These are phyloP conservation scores for Micromesistius poutassou DNA, from an alignment of 2,797 vertebrate genomes.

Conservation along the genomic window DNA sequence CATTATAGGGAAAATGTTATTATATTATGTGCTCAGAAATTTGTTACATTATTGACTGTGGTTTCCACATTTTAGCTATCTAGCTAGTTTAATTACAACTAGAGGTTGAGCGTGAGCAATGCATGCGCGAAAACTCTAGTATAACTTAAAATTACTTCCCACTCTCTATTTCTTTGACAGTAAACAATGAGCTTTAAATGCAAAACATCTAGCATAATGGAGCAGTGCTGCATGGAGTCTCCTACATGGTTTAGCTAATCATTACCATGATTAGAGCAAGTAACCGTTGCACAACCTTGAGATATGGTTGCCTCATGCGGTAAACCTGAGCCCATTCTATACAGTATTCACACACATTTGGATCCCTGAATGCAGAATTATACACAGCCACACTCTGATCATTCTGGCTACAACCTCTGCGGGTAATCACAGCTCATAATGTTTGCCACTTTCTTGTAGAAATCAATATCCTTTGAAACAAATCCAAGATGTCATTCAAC, in stretches of 20 bases:
- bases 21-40: too few relatives aligned
- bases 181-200: constrained; percentile 21
- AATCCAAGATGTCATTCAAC: neutral
- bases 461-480: neutral
- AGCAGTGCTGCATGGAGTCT: constrained; percentile 12
- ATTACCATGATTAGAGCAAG: constrained; percentile 39
- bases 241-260: constrained; percentile 43
- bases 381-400: neutral
- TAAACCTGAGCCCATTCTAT: constrained; percentile 5
- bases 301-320: constrained; percentile 31
- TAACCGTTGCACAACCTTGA: constrained; percentile 44
- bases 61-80: too few relatives aligned
- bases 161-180: neutral
- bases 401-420: neutral
- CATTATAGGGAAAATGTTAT: too few relatives aligned
- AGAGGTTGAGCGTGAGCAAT: too few relatives aligned
- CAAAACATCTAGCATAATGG: constrained; percentile 26
- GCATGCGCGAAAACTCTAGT: too few relatives aligned
- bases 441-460: neutral
- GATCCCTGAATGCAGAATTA: neutral
- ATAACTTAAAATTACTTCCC: neutral
- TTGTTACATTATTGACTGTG: too few relatives aligned
- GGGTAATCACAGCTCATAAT: neutral
- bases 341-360: neutral
- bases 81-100: too few relatives aligned